phyloP scores from a whole-genome alignment of 2,888 invertebrate species.

The Timandra comae region DNA sequence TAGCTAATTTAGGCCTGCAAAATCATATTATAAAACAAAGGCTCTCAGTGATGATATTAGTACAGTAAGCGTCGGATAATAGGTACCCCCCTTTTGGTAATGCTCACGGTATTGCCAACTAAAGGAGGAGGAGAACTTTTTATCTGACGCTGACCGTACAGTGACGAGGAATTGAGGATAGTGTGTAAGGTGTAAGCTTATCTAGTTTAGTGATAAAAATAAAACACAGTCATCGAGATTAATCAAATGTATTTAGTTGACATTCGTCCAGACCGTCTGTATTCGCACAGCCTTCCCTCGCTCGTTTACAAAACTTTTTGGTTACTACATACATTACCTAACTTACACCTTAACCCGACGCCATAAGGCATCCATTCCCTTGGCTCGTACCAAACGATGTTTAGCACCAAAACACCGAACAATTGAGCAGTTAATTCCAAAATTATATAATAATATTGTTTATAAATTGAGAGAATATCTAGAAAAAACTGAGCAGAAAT shows the following conservation, averaged over 20 bases:
- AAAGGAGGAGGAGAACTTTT: too few relatives aligned
- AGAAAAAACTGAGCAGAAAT: constrained; percentile 45
- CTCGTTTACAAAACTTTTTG: constrained; percentile 36
- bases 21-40: too few relatives aligned
- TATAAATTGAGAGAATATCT: constrained; percentile 24
- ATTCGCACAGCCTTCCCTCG: constrained; percentile 14
- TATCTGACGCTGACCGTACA: too few relatives aligned
- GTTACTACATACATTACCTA: constrained; percentile 36
- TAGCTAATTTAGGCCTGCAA: too few relatives aligned
- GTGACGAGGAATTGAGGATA: too few relatives aligned
- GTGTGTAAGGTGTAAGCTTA: too few relatives aligned
- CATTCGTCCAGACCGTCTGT: constrained; percentile 32
- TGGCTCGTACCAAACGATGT: not conserved
- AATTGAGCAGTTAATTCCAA: constrained; percentile 35
- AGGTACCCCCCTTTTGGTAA: too few relatives aligned
- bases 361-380: constrained; percentile 2
- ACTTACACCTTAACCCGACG: constrained; percentile 21
- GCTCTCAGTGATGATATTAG: too few relatives aligned
- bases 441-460: constrained; percentile 18
- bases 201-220: too few relatives aligned
- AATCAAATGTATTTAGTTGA: constrained; percentile 62
- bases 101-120: too few relatives aligned
- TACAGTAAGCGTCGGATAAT: too few relatives aligned
- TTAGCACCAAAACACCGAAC: constrained; percentile 24
- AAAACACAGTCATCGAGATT: constrained; percentile 37